Evolutionary conservation across 2,888 invertebrate species (phyloP).

Genomic region (Dyspetes luteomarginatus): DNA sequence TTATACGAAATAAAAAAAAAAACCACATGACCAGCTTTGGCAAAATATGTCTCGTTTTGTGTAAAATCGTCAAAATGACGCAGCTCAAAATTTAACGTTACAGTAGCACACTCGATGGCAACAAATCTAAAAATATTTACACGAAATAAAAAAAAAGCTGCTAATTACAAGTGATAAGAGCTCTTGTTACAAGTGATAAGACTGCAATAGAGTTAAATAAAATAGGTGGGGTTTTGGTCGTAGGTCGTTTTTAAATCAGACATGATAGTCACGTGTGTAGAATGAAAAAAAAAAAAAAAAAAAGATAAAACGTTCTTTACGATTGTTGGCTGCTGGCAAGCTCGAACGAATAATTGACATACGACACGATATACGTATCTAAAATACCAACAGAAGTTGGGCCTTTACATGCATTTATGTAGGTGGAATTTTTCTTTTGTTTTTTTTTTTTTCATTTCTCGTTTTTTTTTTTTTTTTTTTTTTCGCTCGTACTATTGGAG

Average conservation of each 20-base stretch:
- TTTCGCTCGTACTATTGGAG: conserved; percentile 53
- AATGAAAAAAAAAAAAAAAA: conserved; percentile 27
- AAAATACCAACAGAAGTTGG: not conserved
- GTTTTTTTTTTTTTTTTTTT: conserved; percentile 30
- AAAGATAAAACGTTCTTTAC: conserved; percentile 8
- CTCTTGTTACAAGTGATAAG: too few species aligned
- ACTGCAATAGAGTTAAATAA: too few species aligned
- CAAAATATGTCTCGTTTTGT: too few species aligned
- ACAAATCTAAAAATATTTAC: not conserved
- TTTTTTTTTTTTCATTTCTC: conserved; percentile 52
- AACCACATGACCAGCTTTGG: too few species aligned
- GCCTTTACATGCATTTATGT: not conserved
- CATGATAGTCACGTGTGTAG: conserved; percentile 52
- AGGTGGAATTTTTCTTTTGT: conserved; percentile 34
- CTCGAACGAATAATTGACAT: conserved; percentile 59
- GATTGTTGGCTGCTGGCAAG: conserved; percentile 50
- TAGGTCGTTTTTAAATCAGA: conserved; percentile 48
- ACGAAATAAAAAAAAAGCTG: not conserved
- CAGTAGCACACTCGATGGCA: not conserved
- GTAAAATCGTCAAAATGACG: too few species aligned
- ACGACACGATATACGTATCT: conserved; percentile 35
- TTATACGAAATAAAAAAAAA: too few species aligned
- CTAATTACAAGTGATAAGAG: too few species aligned
- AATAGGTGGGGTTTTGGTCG: conserved; percentile 20
- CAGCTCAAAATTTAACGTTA: too few species aligned